Evolutionary conservation across 1,140 invertebrate species (phyloP).

Genomic region (Drosophila equinoxialis): DNA sequence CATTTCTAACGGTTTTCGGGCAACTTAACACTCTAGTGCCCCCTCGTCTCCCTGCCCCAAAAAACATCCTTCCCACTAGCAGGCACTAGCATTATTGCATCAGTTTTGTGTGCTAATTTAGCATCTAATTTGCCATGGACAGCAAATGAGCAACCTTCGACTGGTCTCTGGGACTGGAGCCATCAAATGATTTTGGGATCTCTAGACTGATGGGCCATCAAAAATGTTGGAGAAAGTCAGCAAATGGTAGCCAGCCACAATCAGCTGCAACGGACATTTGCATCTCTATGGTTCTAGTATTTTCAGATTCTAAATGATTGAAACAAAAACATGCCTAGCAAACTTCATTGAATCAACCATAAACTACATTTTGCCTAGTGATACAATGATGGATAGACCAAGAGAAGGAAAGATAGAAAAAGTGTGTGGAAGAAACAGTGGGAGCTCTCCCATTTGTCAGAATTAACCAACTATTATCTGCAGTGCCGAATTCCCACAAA

Average conservation of each 20-base stretch:
- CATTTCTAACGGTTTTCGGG: conserved; percentile 44
- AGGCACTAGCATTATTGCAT: conserved; percentile 36
- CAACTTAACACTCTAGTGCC: conserved; percentile 50
- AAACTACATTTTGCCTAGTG: neutral
- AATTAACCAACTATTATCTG: neutral
- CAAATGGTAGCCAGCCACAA: conserved; percentile 34
- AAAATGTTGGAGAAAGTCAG: conserved; percentile 42
- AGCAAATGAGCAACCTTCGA: conserved; percentile 65
- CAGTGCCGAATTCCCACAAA: neutral
- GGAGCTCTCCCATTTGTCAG: neutral
- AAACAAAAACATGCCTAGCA: conserved; percentile 28
- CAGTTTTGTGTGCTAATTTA: conserved; percentile 76
- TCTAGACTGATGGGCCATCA: conserved; percentile 41
- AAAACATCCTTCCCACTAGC: neutral
- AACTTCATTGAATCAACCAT: conserved; percentile 44
- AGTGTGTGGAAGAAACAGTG: neutral
- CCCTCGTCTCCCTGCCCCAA: neutral
- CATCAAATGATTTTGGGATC: neutral
- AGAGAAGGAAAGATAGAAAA: neutral
- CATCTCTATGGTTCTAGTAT: conserved; percentile 26
- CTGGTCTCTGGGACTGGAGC: conserved; percentile 11
- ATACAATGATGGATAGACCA: neutral
- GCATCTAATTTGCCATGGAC: conserved; percentile 72
- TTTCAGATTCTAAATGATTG: conserved; percentile 24
- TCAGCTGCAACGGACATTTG: conserved; percentile 52